Evolutionary conservation across 2,797 vertebrate genomes (phyloP).

Genomic region (Clamator glandarius): DNA sequence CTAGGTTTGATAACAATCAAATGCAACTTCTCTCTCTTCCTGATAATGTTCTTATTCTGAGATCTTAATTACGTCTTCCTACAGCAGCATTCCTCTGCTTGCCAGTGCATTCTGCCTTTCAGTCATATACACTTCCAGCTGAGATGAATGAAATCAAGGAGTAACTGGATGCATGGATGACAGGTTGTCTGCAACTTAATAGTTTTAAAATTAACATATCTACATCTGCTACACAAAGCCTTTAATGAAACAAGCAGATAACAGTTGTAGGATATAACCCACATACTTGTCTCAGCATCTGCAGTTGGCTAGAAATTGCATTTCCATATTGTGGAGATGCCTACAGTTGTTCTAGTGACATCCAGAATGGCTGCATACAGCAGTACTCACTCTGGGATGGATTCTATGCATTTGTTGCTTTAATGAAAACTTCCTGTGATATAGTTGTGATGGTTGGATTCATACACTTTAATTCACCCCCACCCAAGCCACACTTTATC

Average conservation of each 20-base stretch:
- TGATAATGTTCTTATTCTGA: not conserved
- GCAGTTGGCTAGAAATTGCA: not conserved
- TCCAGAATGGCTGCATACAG: not conserved
- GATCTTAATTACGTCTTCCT: not conserved
- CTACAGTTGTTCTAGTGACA: not conserved
- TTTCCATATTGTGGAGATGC: not conserved
- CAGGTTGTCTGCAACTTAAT: not conserved
- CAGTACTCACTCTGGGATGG: not conserved
- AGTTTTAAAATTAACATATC: not conserved
- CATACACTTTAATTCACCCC: slow-evolving; percentile 4
- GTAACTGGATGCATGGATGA: not conserved
- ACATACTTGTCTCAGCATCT: not conserved
- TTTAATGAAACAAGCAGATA: not conserved
- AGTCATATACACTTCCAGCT: not conserved
- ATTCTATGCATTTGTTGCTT: not conserved
- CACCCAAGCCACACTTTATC: slow-evolving; percentile 4
- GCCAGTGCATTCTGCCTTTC: not conserved
- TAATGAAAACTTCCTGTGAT: not conserved
- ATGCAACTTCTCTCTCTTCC: not conserved
- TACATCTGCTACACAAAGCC: not conserved
- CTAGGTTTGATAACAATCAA: not conserved
- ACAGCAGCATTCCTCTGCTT: not conserved
- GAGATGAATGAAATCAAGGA: slow-evolving; percentile 3
- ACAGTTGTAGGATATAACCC: not conserved
- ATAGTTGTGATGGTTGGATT: not conserved